phyloP scores from a whole-genome alignment of 1,140 invertebrate genomes.

The Lethrus apterus region DNA sequence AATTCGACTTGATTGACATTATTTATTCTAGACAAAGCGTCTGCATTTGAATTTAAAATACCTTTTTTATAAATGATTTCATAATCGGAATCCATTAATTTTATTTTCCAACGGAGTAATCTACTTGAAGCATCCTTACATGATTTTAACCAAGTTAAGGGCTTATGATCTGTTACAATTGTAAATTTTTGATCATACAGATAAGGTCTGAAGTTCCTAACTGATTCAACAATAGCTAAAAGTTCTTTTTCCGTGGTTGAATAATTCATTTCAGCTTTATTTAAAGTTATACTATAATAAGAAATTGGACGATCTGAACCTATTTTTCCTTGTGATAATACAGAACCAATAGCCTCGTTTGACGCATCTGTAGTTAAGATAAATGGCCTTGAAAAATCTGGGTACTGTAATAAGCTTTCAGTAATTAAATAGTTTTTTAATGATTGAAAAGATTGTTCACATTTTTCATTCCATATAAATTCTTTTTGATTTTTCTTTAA shows the following conservation, averaged over 20 bases:
- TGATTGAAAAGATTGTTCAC: conserved; percentile 1
- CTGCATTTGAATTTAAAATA: conserved; percentile 9
- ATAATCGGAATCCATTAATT: conserved; percentile 6
- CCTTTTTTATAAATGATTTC: conserved; percentile 7
- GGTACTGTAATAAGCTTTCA: conserved; percentile 30
- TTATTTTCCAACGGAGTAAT: not conserved
- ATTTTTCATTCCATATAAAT: conserved; percentile 2
- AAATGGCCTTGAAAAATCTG: conserved; percentile 34
- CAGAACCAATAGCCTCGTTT: conserved; percentile 32
- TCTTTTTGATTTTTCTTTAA: too few species aligned
- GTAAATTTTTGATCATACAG: conserved; percentile 32
- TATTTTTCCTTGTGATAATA: conserved; percentile 32
- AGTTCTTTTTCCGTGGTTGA: not conserved
- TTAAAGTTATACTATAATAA: not conserved
- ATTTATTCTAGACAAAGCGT: not conserved
- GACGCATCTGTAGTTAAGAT: conserved; percentile 35
- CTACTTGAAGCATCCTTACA: conserved; percentile 2
- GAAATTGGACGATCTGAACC: conserved; percentile 10
- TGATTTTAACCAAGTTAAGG: conserved; percentile 18
- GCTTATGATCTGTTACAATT: conserved; percentile 32
- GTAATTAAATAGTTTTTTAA: conserved; percentile 3
- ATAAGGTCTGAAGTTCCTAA: conserved; percentile 39
- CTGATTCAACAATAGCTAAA: conserved; percentile 19
- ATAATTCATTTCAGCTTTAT: not conserved
- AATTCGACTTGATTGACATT: not conserved